phyloP scores from a whole-genome alignment of 2,888 invertebrate genomes.

The Gryllus longicercus region DNA sequence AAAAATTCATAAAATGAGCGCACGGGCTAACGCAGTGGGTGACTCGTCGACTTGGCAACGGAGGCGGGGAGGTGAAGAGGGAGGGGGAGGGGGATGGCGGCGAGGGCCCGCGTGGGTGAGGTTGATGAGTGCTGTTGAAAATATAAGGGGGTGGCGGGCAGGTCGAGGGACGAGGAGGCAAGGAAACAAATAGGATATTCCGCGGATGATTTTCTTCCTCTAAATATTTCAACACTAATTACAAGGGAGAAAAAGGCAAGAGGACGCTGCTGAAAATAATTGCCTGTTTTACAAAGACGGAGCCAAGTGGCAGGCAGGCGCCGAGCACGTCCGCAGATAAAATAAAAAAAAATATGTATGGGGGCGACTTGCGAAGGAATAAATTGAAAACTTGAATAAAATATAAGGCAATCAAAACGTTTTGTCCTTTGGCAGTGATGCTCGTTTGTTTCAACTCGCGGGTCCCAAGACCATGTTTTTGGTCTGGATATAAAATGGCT shows the following conservation, averaged over 20 bases:
- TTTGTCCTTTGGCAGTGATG: neutral
- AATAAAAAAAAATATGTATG: neutral
- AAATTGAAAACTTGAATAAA: conserved; percentile 17
- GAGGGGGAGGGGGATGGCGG: neutral
- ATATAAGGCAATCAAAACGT: conserved; percentile 17
- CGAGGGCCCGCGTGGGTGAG: neutral
- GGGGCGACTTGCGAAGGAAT: neutral
- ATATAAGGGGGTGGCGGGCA: neutral
- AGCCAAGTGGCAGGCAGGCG: neutral
- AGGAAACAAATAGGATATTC: conserved; percentile 17
- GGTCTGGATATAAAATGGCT: too few relatives aligned
- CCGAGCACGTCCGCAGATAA: neutral
- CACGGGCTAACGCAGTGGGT: neutral
- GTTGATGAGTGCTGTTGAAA: conserved; percentile 10
- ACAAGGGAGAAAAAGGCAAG: conserved; percentile 17
- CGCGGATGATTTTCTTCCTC: conserved; percentile 8
- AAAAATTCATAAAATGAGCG: conserved; percentile 8
- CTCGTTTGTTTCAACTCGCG: neutral
- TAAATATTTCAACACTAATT: conserved; percentile 17
- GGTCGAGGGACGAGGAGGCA: neutral
- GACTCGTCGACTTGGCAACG: neutral
- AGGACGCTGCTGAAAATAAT: conserved; percentile 11
- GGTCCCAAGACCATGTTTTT: too few relatives aligned
- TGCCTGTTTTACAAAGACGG: neutral
- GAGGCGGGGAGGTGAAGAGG: neutral